Percentiles rank a stretch among this genome's conserved stretches.
These are phyloP conservation scores for Bos indicus DNA, from an alignment of 2,113 vertebrate species.

Conservation along the genomic window DNA sequence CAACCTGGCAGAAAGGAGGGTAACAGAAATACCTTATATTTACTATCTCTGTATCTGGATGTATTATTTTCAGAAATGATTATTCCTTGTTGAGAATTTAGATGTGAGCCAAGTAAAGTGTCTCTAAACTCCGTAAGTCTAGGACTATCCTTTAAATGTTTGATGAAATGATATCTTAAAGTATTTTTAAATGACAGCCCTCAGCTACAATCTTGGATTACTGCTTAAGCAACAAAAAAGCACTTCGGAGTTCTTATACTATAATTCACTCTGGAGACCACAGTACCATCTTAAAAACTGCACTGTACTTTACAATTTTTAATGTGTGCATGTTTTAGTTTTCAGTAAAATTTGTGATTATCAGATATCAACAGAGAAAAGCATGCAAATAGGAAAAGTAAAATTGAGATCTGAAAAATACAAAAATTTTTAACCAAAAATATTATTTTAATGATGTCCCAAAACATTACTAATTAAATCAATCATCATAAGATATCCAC, in stretches of 20 bases:
- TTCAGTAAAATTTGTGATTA: background rate
- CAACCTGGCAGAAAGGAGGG: background rate
- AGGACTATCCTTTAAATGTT: background rate
- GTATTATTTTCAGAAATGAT: background rate
- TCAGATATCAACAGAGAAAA: background rate
- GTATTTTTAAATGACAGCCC: background rate
- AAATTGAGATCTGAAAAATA: background rate
- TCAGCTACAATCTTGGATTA: background rate
- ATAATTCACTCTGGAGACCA: background rate
- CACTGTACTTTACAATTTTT: background rate
- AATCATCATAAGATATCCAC: background rate
- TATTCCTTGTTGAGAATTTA: background rate
- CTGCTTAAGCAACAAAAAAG: background rate
- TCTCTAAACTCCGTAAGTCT: background rate
- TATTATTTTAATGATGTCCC: background rate
- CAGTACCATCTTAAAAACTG: background rate
- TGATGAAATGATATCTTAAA: background rate
- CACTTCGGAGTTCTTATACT: background rate
- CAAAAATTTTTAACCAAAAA: background rate
- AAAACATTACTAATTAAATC: slow-evolving; percentile 4
- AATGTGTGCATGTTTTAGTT: background rate
- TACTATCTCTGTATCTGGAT: background rate
- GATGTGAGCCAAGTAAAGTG: background rate
- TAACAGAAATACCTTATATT: background rate
- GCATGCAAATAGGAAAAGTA: background rate